Conservation (phyloP, 2,888 invertebrate genomes). For the Heliconius ethilla region DNA sequence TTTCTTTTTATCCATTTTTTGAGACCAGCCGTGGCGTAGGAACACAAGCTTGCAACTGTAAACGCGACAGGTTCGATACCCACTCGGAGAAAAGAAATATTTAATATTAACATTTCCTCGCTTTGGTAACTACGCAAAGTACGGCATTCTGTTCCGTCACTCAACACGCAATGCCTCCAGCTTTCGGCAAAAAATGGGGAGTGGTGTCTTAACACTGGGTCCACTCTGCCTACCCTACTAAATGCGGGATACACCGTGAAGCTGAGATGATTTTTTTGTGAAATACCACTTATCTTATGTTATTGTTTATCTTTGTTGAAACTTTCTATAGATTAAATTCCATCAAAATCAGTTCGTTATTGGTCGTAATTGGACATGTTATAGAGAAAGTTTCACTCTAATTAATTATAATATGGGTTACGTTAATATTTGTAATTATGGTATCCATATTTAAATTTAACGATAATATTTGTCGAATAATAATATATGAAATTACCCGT, state of each 20-base stretch:
- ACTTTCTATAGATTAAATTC: not conserved
- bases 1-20: no score
- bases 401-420: not conserved
- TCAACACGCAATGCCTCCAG: not conserved
- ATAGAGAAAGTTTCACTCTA: conserved; percentile 2
- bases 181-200: not conserved
- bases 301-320: not conserved
- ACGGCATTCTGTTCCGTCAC: not conserved
- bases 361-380: not conserved
- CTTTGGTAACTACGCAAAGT: no score
- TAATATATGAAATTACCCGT: not conserved
- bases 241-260: no score
- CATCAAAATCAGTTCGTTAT: conserved; percentile 6
- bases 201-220: not conserved
- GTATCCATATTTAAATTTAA: not conserved
- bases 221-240: not conserved
- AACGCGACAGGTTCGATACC: no score
- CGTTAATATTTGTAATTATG: not conserved
- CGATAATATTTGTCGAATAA: not conserved
- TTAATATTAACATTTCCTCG: no score
- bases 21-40: no score
- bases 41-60: no score
- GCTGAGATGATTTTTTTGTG: not conserved
- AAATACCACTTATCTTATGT: not conserved
- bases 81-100: no score